phyloP scores from a whole-genome alignment of 2,113 vertebrate genomes.

The Hemibagrus wyckioides region DNA sequence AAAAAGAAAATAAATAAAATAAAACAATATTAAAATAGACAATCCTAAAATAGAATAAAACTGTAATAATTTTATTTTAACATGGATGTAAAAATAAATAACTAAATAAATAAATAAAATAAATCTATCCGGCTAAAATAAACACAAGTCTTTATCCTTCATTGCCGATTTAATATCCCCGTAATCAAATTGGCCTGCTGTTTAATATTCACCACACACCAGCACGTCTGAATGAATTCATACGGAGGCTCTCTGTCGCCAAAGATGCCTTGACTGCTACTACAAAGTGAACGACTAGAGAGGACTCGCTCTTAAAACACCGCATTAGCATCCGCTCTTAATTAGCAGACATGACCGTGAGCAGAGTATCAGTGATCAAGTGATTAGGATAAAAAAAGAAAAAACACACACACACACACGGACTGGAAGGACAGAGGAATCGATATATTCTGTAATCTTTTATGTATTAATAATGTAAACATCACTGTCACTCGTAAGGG shows the following conservation, averaged over 20 bases:
- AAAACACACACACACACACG: not conserved
- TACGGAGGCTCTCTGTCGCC: not conserved
- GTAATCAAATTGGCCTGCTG: not conserved
- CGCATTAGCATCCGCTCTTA: not conserved
- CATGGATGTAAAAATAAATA: not conserved
- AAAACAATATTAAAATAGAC: not conserved
- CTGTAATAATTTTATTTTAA: not conserved
- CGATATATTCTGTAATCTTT: not conserved
- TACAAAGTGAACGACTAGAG: not conserved
- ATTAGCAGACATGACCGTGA: not conserved
- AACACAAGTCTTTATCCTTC: not conserved
- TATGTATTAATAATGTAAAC: conserved; percentile 31
- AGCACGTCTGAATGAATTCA: not conserved
- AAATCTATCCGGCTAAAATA: not conserved
- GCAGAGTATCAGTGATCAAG: not conserved
- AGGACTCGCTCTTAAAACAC: not conserved
- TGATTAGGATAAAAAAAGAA: conserved; percentile 1
- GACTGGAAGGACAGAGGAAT: conserved; percentile 1
- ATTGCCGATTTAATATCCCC: not conserved
- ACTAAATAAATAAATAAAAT: too few relatives aligned
- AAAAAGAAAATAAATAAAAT: not conserved
- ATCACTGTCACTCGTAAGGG: not conserved
- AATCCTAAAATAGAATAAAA: not conserved
- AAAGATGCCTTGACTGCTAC: not conserved
- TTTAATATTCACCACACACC: not conserved